A percentile compares a stretch with the other conserved stretches of the same genome.
phyloP scores from a whole-genome alignment of 1,140 invertebrate genomes.

The Oedothorax gibbosus region DNA sequence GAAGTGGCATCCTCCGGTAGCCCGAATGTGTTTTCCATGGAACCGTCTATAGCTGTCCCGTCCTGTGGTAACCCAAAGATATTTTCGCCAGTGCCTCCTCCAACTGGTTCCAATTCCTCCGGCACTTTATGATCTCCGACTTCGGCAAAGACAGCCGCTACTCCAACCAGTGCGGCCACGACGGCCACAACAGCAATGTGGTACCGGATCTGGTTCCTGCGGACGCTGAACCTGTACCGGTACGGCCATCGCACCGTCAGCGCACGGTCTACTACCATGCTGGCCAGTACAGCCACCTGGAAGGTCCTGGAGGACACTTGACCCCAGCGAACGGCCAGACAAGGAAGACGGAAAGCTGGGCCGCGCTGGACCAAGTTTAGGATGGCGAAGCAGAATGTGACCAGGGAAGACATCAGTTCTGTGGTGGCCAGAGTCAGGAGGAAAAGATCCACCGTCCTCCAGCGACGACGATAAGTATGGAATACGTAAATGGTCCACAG shows the following conservation, averaged over 20 bases:
- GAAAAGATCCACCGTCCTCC: constrained; percentile 73
- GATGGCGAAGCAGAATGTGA: constrained; percentile 69
- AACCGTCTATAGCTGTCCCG: no score
- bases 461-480: constrained; percentile 71
- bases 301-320: constrained; percentile 72
- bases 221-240: constrained; percentile 70
- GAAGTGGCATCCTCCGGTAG: no score
- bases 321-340: constrained; percentile 70
- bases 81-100: constrained; percentile 62
- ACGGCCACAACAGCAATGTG: constrained; percentile 72
- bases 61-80: no score
- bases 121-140: constrained; percentile 64
- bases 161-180: constrained; percentile 70
- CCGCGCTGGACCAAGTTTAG: constrained; percentile 69
- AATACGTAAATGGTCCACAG: constrained; percentile 67
- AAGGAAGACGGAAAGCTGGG: constrained; percentile 66
- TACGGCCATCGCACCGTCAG: constrained; percentile 71
- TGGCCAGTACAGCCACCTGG: constrained; percentile 72
- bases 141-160: constrained; percentile 66
- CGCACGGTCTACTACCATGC: constrained; percentile 71
- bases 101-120: constrained; percentile 69
- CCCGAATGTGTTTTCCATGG: no score
- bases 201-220: constrained; percentile 72
- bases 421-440: constrained; percentile 70
- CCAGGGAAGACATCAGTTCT: constrained; percentile 71